phyloP scores from a whole-genome alignment of 2,797 vertebrate genomes.

The Phalloptychus januarius region DNA sequence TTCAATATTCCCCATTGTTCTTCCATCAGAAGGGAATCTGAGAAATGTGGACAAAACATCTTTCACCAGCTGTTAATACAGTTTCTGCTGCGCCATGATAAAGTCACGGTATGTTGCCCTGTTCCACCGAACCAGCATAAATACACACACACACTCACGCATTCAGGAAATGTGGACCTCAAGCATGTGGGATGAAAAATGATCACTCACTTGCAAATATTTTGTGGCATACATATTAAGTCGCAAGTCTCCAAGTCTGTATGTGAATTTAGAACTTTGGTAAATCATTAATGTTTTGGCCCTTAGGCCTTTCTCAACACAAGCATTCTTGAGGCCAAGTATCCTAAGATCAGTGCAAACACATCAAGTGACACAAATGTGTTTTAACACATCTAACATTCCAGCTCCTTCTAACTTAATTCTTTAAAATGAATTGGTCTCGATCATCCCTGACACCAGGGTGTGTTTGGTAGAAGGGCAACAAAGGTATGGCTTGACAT shows the following conservation, averaged over 20 bases:
- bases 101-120: constrained; percentile 69
- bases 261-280: neutral
- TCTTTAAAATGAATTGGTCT: constrained; percentile 17
- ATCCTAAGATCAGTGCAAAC: neutral
- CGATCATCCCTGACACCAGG: neutral
- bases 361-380: neutral
- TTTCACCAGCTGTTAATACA: constrained; percentile 80
- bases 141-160: constrained; percentile 22
- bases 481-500: constrained; percentile 32
- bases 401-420: constrained; percentile 24
- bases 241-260: neutral
- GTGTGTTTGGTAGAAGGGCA: constrained; percentile 23
- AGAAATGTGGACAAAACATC: constrained; percentile 75
- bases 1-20: constrained; percentile 45
- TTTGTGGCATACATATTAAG: constrained; percentile 14
- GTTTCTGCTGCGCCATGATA: constrained; percentile 70
- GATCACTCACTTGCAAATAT: constrained; percentile 20
- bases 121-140: constrained; percentile 35
- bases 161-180: neutral
- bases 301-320: neutral
- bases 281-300: constrained; percentile 3
- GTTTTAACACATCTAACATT: constrained; percentile 12
- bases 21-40: constrained; percentile 65
- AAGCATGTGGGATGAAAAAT: neutral
- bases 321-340: neutral